Base-by-base conservation (phyloP, 2,113 vertebrate species). In the Amblyopsis rosae region DNA sequence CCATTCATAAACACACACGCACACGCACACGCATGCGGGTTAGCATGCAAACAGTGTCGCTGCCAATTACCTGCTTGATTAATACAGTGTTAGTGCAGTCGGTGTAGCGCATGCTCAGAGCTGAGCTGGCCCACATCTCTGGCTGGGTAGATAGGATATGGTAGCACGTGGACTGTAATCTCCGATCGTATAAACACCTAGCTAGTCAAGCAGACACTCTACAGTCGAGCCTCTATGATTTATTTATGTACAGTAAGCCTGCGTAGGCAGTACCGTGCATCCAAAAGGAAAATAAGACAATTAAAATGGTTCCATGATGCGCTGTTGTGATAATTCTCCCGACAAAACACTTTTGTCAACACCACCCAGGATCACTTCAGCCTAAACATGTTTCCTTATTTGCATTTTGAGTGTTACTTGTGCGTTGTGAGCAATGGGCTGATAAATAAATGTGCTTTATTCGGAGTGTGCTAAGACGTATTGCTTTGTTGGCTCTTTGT, bases 31-130 rank as follows among this genome's bases (percentile, higher is more conserved):
- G 19, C 54, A 49, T 59, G 2, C 56, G 12, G 74, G 76, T 64
- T 71, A 50, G 70, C 79, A 82, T 77, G 73, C 77, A 80, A 67
- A 77, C 63, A 47, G 65, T 60, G 71, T 65, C 79, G 65, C 50
- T 77, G 72, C 75, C 69, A 84, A 77, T 89, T 83, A 77, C 64
- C 57, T 47, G 73, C 62, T 84, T 74, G 79, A 87, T 84, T 83
- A 86, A 87, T 87, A 26, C 26, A 26, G 26, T 26, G 75, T 72
- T 76, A 62, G 60, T 71, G 63, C 47, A 65, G 84, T 84, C 79
- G 62, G 73, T 58, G 67, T 70, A 62, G 46, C 12, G 33, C 32
- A 8, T 32, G 59, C 19, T 79, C 70, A 67, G 15, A 72, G 74
- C 67, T 51, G 56, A 74, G 74, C 67, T 51, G 56, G 72, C 78